Evolutionary conservation across 2,113 vertebrate genomes (phyloP).

Genomic region (Odobenus rosmarus): DNA sequence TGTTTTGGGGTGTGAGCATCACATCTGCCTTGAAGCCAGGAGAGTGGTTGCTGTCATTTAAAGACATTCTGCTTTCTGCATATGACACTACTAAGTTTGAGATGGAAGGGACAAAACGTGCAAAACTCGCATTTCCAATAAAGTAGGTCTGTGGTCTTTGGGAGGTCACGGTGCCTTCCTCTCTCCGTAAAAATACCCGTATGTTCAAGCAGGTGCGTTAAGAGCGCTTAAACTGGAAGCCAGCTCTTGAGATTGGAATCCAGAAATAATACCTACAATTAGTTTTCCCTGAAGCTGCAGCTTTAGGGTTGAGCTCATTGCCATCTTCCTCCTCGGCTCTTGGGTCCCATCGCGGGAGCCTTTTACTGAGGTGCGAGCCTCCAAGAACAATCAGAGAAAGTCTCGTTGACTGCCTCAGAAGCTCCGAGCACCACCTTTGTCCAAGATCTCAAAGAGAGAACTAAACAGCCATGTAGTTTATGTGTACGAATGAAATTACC

Average conservation of each 20-base stretch:
- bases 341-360: accelerated
- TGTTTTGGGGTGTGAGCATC: not conserved
- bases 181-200: not conserved
- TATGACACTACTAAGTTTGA: not conserved
- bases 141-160: not conserved
- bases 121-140: not conserved
- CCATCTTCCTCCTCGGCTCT: not conserved
- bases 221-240: not conserved
- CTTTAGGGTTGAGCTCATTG: not conserved
- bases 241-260: not conserved
- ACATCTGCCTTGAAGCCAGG: not conserved
- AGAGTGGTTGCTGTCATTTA: not conserved
- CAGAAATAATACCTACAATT: not conserved
- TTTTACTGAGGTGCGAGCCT: not conserved
- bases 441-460: not conserved
- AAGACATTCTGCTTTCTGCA: not conserved
- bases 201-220: not conserved
- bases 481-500: not conserved
- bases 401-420: not conserved
- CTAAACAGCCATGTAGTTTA: not conserved
- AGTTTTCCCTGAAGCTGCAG: not conserved
- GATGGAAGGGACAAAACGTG: not conserved
- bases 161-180: not conserved
- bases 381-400: not conserved
- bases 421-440: not conserved